Evolutionary conservation across 2,113 vertebrate genomes (phyloP).

Genomic region (Micronisus gabar): DNA sequence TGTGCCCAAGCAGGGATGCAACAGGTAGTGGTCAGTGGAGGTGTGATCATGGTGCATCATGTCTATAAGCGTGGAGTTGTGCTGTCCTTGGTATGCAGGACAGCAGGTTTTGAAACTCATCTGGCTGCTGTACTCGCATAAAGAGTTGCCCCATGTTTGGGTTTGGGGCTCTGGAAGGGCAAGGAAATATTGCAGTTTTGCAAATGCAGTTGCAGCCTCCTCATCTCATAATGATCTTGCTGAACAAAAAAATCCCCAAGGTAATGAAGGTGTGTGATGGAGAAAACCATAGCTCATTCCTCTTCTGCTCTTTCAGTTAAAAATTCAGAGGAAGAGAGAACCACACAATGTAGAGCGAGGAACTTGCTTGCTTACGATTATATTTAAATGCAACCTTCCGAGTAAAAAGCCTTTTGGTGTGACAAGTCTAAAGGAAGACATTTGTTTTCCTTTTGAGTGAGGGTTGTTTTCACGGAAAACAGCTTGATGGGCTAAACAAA

Average conservation of each 20-base stretch:
- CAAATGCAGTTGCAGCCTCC: background rate
- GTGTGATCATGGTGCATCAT: fast-evolving
- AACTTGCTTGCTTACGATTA: background rate
- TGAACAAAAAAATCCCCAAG: background rate
- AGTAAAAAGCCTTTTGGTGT: background rate
- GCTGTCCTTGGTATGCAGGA: fast-evolving
- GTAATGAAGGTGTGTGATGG: background rate
- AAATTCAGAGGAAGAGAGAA: background rate
- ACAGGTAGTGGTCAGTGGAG: background rate
- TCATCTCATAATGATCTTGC: background rate
- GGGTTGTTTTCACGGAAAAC: background rate
- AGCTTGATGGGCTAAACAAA: background rate
- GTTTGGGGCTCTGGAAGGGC: background rate
- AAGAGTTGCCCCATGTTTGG: fast-evolving
- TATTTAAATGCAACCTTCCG: background rate
- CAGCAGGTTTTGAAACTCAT: background rate
- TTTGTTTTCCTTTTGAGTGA: background rate
- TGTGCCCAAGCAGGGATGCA: background rate
- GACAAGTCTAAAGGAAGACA: background rate
- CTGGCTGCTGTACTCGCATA: fast-evolving
- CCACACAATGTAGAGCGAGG: background rate
- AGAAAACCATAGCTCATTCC: background rate
- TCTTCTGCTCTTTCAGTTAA: background rate
- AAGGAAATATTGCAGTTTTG: background rate
- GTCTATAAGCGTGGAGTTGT: fast-evolving